Base-by-base conservation (phyloP, 1,140 invertebrate genomes). In the Aphis gossypii region DNA sequence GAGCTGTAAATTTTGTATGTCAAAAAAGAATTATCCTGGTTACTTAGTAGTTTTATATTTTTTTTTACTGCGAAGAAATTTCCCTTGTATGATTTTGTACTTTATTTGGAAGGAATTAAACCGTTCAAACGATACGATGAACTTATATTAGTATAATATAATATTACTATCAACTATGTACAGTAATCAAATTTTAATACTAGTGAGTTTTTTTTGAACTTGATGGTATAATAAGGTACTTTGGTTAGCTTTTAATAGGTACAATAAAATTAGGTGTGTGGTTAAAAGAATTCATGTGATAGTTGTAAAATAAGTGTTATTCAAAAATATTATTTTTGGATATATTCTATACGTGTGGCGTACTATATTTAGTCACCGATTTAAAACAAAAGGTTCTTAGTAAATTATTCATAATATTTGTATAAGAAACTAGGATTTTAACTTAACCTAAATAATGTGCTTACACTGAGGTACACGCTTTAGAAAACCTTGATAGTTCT, bases 401-500 rank as follows among this genome's bases (percentile, higher is more conserved):
- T 68, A 44, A 23, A 44, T 84, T 84, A 84, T 84, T 84, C 83
- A 84, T 84, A 84, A 25, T 84, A 25, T 14, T 4, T 7, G 8
- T 2, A 1, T 41, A 84, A 25, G 23, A 25, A 41, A 23, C 38
- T 23, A 23, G 38, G 20, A 41, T 38, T 38, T 83, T 83, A 23
- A 23, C 25, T 44, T 41, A 84, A 84, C 83, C 83, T 84, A 84
- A 38, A 44, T 84, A 84, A 44, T 84, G 38, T 84, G 83, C 21
- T 84, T 84, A 41, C 30, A n/a, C 30, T n/a, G 23, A 68, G 30
- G 2, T 23, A 30, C 23, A 84, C 23, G 3, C 1, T 84, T 84
- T 84, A 84, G 21, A 9, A 84, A 84, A 84, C 83, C 60, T 76
- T 44, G 41, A 84, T 84, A 84, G 44, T 84, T 84, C 38, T 84